Conservation (phyloP, 2,113 vertebrate genomes). For the Gobio gobio region DNA sequence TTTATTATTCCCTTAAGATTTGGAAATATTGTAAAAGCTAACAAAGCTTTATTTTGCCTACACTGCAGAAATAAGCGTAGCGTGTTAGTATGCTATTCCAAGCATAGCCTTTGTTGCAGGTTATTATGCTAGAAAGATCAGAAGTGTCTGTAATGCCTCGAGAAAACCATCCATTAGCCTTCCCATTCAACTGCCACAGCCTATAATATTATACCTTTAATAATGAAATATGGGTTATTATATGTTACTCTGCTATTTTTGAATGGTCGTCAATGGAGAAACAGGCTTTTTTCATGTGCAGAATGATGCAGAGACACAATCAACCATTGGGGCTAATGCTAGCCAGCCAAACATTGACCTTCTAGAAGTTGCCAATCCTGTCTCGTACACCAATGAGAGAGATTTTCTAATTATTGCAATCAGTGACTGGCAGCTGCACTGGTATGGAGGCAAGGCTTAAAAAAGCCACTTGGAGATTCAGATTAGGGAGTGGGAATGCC, state of each 20-base stretch:
- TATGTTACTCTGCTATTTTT: background rate
- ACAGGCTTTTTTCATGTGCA: background rate
- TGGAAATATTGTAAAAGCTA: background rate
- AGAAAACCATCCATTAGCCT: background rate
- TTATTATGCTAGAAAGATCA: background rate
- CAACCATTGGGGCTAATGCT: background rate
- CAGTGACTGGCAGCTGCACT: constrained; percentile 21
- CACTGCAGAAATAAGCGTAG: background rate
- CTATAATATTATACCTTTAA: constrained; percentile 17
- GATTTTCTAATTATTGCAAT: constrained; percentile 42
- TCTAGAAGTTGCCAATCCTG: constrained; percentile 7
- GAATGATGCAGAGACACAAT: background rate
- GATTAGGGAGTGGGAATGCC: background rate
- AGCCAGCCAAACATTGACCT: background rate
- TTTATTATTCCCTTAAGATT: background rate
- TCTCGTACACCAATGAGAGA: constrained; percentile 4
- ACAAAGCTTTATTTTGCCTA: background rate
- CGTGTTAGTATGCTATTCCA: background rate
- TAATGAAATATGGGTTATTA: background rate
- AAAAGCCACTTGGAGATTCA: constrained; percentile 21
- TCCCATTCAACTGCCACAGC: background rate
- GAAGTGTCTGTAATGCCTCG: background rate
- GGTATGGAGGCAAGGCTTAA: constrained; percentile 23
- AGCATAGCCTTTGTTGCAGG: background rate
- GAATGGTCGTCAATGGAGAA: background rate